A percentile compares a stretch with the other conserved stretches of the same genome.
Conservation (phyloP, 2,113 vertebrate genomes). For the Etheostoma spectabile region DNA sequence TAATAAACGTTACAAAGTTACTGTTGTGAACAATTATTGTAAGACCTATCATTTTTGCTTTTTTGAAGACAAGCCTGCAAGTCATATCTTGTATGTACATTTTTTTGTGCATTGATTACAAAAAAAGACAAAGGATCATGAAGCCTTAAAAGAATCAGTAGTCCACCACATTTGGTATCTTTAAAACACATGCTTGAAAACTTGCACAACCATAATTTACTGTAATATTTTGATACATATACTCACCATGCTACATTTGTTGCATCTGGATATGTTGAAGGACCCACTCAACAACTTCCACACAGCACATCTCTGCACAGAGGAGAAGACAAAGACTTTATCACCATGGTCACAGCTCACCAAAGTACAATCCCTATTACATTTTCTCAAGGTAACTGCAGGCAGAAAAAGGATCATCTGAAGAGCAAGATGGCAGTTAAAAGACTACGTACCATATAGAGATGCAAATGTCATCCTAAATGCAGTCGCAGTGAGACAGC, state of each 20-base stretch:
- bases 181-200: slow-evolving; percentile 25
- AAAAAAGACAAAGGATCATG: neutral
- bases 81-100: neutral
- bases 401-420: slow-evolving; percentile 20
- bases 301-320: neutral
- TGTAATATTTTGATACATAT: slow-evolving; percentile 11
- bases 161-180: slow-evolving; percentile 11
- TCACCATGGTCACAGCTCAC: slow-evolving; percentile 53
- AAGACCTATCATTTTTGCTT: neutral
- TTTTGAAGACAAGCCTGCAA: neutral
- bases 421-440: slow-evolving; percentile 54
- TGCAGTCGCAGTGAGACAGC: neutral
- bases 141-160: neutral
- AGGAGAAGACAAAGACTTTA: slow-evolving; percentile 15
- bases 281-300: slow-evolving; percentile 6
- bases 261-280: slow-evolving; percentile 5
- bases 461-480: slow-evolving; percentile 37
- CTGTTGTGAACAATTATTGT: neutral
- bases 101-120: neutral
- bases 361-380: slow-evolving; percentile 29
- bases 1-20: neutral
- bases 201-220: slow-evolving; percentile 2
- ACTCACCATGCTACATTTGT: neutral
- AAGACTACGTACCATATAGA: slow-evolving; percentile 18
- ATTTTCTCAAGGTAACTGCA: slow-evolving; percentile 34